Evolutionary conservation across 2,797 vertebrate species (phyloP), one percentile per base, ranked within the genome.

Genomic region (Coracias cyanogaster): DNA sequence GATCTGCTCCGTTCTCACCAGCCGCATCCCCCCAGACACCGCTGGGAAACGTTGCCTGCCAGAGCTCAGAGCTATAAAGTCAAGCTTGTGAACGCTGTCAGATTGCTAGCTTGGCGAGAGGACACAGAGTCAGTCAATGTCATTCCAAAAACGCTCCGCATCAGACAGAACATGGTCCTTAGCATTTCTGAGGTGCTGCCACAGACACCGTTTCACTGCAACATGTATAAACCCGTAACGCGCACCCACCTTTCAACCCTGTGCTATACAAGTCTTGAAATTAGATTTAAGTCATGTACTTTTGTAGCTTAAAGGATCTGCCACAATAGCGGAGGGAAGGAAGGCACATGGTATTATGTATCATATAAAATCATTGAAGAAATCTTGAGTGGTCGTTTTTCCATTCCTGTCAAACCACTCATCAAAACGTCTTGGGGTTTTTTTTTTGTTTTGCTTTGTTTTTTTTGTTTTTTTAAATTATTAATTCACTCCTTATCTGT

Each of bases 381-480:
- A 89, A 45, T 52, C 65, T 65, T 81, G 16, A 84, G 24, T 10
- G 18, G 70, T 82, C 70, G 33, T 93, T 93, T 37, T 95, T 82
- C 65, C 46, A 43, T 82, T 93, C 69, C 54, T 62, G 64, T 87
- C 84, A 83, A 48, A 77, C 64, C 65, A 71, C 51, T 57, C 61
- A 95, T 94, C 89, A 90, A 95, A 73, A 93, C 45, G 82, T 64
- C 92, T 91, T 82, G 37, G 37, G 8, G 10, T 37, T 37, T 37
- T 37, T 37, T 9, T 9, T 37, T 37, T 37, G 12, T 37, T 37
- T 37, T 37, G 37, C 12, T 37, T 37, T 37, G n/a, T n/a, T n/a
- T n/a, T n/a, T n/a, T 61, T 82, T n/a, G 41, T 41, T 41, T 41
- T 41, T 41, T 41, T 41, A 10, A 10, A 10, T 72, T 64, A 94